Conservation (phyloP, 2,113 vertebrate species). For the Camelus bactrianus region DNA sequence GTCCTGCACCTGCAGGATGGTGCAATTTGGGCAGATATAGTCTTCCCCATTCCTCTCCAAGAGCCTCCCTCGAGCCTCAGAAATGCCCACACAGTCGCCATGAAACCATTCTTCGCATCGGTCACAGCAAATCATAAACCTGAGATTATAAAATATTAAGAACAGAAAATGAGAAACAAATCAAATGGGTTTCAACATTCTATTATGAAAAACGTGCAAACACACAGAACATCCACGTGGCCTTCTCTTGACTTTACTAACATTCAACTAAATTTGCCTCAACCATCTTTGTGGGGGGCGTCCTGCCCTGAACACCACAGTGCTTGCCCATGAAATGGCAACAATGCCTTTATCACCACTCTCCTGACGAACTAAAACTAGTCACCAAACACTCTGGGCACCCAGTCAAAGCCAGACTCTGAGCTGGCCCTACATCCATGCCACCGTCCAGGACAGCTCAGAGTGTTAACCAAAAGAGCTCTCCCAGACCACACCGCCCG, state of each 20-base stretch:
- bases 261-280: neutral
- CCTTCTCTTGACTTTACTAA: neutral
- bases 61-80: conserved; percentile 89
- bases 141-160: conserved; percentile 72
- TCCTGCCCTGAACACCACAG: rapidly evolving
- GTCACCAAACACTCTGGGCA: neutral
- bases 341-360: rapidly evolving
- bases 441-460: neutral
- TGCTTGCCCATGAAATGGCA: rapidly evolving
- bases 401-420: neutral
- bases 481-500: neutral
- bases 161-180: neutral
- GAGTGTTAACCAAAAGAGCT: neutral
- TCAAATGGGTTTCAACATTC: neutral
- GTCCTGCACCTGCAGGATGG: conserved; percentile 91
- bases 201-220: neutral
- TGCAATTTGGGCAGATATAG: conserved; percentile 94
- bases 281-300: too few relatives aligned
- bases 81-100: conserved; percentile 94
- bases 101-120: conserved; percentile 97
- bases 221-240: rapidly evolving
- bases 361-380: neutral
- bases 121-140: conserved; percentile 98
- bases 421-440: neutral
- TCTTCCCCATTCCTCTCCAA: conserved; percentile 92